phyloP scores from a whole-genome alignment of 2,888 invertebrate genomes.

The Ryuthela nishihirai region DNA sequence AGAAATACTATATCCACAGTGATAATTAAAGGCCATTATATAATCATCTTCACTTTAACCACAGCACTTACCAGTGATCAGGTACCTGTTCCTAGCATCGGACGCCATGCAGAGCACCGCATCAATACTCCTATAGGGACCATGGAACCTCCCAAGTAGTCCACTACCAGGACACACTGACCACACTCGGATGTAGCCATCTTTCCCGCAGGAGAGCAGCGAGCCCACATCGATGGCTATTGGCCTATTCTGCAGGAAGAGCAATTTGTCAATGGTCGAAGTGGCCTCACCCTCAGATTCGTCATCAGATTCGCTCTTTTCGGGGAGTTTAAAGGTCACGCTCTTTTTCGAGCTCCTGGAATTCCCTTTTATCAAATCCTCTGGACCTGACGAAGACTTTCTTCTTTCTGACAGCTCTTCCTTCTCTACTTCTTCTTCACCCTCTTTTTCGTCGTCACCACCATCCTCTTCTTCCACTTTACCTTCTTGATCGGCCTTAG shows the following conservation, averaged over 20 bases:
- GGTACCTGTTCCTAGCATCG: slow-evolving; percentile 65
- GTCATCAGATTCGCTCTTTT: no score
- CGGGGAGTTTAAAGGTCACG: no score
- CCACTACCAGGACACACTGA: slow-evolving; percentile 73
- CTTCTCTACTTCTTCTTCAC: no score
- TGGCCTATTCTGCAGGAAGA: slow-evolving; percentile 63
- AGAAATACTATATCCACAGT: no score
- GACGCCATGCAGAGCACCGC: slow-evolving; percentile 67
- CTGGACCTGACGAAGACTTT: no score
- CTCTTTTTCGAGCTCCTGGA: no score
- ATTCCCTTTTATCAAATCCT: no score
- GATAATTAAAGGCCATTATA: no score
- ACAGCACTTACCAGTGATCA: slow-evolving; percentile 52
- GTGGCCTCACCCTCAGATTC: no score
- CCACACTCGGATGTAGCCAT: slow-evolving; percentile 71
- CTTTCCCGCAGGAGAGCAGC: slow-evolving; percentile 67
- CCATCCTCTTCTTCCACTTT: neutral
- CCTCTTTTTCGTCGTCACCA: slow-evolving; percentile 29
- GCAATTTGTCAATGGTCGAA: slow-evolving; percentile 62
- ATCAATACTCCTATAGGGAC: slow-evolving; percentile 61
- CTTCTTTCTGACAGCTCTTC: no score
- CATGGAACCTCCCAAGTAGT: slow-evolving; percentile 65
- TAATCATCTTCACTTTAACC: no score
- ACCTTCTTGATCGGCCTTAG: neutral
- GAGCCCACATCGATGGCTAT: slow-evolving; percentile 60